A percentile compares a stretch with the other conserved stretches of the same genome.
Evolutionary conservation across 1,140 invertebrate species (phyloP).

Genomic region (Temnothorax curvispinosus): DNA sequence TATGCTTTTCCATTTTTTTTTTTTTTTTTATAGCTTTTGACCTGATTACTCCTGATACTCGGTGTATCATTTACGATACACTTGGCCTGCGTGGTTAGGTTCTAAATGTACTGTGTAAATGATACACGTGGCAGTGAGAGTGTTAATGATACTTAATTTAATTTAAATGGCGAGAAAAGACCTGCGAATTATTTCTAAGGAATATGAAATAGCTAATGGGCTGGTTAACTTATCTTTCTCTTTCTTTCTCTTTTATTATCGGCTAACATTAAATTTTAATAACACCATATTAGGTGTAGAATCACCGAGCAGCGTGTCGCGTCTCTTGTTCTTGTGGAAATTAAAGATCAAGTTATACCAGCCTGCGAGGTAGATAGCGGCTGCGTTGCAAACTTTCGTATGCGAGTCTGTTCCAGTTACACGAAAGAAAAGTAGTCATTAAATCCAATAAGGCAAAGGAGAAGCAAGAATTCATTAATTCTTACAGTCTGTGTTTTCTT

Average conservation of each 20-base stretch:
- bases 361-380: background rate
- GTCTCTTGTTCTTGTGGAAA: background rate
- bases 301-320: background rate
- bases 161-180: background rate
- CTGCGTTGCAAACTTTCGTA: background rate
- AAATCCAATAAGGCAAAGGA: background rate
- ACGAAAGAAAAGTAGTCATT: background rate
- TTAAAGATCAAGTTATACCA: background rate
- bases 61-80: no score
- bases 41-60: no score
- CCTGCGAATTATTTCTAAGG: background rate
- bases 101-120: no score
- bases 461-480: background rate
- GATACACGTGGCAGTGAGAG: no score
- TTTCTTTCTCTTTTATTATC: background rate
- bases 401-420: background rate
- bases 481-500: background rate
- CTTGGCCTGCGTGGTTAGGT: no score
- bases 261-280: background rate
- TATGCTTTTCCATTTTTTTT: no score
- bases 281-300: background rate
- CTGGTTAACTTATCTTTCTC: background rate
- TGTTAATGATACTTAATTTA: background rate
- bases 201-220: background rate
- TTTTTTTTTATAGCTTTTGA: no score